Evolutionary conservation across 2,113 vertebrate genomes (phyloP).

Genomic region (Hemibates koningsi): DNA sequence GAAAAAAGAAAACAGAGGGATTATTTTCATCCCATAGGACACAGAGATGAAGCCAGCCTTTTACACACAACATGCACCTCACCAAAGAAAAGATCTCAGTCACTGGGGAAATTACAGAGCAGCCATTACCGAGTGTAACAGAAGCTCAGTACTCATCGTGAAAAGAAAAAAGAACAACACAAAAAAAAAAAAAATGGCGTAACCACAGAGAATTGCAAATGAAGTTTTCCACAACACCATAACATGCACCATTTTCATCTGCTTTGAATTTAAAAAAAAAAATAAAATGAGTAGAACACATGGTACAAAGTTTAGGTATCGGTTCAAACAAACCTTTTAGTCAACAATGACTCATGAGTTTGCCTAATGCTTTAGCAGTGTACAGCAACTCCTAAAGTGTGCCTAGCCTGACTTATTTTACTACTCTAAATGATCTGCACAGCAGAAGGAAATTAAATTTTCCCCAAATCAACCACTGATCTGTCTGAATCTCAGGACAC

Average conservation of each 20-base stretch:
- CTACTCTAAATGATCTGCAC: neutral
- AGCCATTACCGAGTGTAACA: neutral
- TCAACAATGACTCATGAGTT: slow-evolving; percentile 45
- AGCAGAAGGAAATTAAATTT: neutral
- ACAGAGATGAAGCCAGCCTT: neutral
- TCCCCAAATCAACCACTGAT: neutral
- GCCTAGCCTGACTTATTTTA: neutral
- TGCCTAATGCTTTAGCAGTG: slow-evolving; percentile 5
- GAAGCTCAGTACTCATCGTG: neutral
- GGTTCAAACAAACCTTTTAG: neutral
- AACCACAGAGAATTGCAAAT: neutral
- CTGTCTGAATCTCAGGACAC: neutral
- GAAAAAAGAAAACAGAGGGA: neutral
- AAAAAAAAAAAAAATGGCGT: neutral
- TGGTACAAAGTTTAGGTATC: neutral
- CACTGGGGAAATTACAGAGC: neutral
- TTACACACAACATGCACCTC: neutral
- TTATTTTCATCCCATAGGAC: neutral
- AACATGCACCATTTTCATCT: neutral
- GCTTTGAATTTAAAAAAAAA: neutral
- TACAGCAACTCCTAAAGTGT: neutral
- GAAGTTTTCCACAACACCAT: neutral
- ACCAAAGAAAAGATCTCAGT: neutral
- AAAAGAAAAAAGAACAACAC: neutral
- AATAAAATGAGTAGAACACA: neutral